Conservation (phyloP, 2,888 invertebrate genomes). For the Drosophila melanosoma region DNA sequence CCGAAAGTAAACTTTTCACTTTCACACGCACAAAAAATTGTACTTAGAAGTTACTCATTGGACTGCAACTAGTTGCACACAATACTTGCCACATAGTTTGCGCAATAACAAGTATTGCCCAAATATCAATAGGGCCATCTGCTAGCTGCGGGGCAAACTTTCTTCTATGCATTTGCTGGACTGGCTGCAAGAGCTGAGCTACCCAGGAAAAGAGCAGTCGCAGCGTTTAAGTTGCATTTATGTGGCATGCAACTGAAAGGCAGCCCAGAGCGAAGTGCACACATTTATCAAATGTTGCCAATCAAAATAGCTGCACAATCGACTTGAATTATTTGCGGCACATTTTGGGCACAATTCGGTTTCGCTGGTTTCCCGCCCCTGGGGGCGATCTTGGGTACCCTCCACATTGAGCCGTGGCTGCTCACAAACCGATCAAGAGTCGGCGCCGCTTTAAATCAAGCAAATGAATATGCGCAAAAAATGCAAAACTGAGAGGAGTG, state of each 20-base stretch:
- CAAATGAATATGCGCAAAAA: slow-evolving; percentile 57
- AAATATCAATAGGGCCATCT: neutral
- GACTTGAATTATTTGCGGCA: slow-evolving; percentile 66
- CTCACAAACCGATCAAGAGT: slow-evolving; percentile 21
- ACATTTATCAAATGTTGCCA: slow-evolving; percentile 71
- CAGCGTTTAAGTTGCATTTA: slow-evolving; percentile 29
- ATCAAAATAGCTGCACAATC: slow-evolving; percentile 67
- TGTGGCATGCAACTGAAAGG: slow-evolving; percentile 29
- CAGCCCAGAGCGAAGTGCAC: slow-evolving; percentile 35
- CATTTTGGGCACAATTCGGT: slow-evolving; percentile 60
- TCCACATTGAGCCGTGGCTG: slow-evolving; percentile 8
- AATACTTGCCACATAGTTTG: neutral
- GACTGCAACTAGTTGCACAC: neutral
- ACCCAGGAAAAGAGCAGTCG: slow-evolving; percentile 6
- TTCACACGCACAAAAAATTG: neutral
- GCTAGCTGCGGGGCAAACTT: neutral
- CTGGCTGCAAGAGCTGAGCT: neutral
- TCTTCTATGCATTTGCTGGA: neutral
- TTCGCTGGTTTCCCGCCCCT: slow-evolving; percentile 21
- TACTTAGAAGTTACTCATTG: neutral
- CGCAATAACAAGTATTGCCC: neutral
- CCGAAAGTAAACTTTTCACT: neutral
- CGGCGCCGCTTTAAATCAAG: slow-evolving; percentile 49
- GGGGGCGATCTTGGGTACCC: slow-evolving; percentile 5
- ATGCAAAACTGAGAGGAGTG: slow-evolving; percentile 13